These are phyloP conservation scores for Panulirus ornatus DNA, from an alignment of 1,140 invertebrate species.

Conservation along the genomic window DNA sequence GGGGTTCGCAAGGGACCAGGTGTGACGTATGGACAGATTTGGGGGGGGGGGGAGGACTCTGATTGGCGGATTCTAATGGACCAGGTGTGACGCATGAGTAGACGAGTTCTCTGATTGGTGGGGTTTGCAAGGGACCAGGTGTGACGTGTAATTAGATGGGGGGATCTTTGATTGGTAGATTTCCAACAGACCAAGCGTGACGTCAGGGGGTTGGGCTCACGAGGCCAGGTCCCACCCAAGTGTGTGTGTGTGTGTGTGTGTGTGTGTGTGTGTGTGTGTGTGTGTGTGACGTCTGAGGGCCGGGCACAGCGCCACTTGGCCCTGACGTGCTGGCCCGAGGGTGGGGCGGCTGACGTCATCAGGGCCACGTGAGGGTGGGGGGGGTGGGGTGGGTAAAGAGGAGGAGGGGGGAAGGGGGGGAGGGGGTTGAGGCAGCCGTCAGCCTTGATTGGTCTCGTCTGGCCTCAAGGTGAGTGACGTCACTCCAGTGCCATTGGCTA, in stretches of 20 bases:
- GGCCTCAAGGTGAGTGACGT: constrained; percentile 33
- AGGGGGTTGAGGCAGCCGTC: not conserved
- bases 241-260: not conserved
- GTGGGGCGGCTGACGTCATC: constrained; percentile 25
- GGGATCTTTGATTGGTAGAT: too few relatives aligned
- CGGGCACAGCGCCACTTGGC: constrained; percentile 17
- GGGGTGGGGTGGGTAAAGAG: not conserved
- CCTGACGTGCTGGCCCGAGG: constrained; percentile 7
- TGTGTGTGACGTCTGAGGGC: not conserved
- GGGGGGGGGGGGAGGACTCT: too few relatives aligned
- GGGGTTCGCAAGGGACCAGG: too few relatives aligned
- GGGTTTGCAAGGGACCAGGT: too few relatives aligned
- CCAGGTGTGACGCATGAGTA: too few relatives aligned
- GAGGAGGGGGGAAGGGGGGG: not conserved
- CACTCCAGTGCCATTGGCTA: constrained; percentile 15
- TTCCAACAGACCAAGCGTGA: too few relatives aligned
- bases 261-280: not conserved
- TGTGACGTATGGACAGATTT: too few relatives aligned
- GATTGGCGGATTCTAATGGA: too few relatives aligned
- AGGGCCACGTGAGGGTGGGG: constrained; percentile 30
- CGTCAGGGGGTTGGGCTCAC: not conserved
- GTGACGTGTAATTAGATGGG: too few relatives aligned
- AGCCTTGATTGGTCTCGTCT: constrained; percentile 45
- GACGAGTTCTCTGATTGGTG: too few relatives aligned
- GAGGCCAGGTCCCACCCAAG: not conserved